Conservation (phyloP, 1,140 invertebrate species). For the Delia radicum region DNA sequence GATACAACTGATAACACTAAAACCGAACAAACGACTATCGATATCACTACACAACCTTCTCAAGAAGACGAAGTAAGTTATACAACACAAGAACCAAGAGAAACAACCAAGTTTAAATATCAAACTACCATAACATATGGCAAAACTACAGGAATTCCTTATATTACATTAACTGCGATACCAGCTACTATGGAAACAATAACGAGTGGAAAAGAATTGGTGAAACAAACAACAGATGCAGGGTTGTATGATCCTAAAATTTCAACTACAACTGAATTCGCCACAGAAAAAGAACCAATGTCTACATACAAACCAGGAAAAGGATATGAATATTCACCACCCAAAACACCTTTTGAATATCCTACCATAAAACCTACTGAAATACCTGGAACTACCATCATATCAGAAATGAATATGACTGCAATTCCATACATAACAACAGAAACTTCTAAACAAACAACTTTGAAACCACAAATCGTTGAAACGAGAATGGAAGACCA, state of each 20-base stretch:
- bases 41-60: too few species aligned
- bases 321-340: constrained; percentile 11
- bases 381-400: background rate
- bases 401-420: background rate
- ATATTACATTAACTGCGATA: background rate
- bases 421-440: background rate
- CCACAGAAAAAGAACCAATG: constrained; percentile 7
- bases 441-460: too few species aligned
- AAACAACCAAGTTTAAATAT: background rate
- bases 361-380: background rate
- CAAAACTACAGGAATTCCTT: constrained; percentile 1
- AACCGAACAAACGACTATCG: too few species aligned
- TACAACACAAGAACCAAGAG: too few species aligned
- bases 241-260: too few species aligned
- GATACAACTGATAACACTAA: background rate
- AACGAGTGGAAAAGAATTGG: background rate
- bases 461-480: background rate
- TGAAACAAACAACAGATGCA: background rate
- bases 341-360: constrained; percentile 7
- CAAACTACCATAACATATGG: background rate
- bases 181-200: background rate
- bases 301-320: constrained; percentile 25
- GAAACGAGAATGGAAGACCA: background rate
- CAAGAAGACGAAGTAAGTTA: too few species aligned
- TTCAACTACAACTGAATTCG: background rate